Evolutionary conservation across 2,888 invertebrate species (phyloP).

Genomic region (Calliopum simillimum): DNA sequence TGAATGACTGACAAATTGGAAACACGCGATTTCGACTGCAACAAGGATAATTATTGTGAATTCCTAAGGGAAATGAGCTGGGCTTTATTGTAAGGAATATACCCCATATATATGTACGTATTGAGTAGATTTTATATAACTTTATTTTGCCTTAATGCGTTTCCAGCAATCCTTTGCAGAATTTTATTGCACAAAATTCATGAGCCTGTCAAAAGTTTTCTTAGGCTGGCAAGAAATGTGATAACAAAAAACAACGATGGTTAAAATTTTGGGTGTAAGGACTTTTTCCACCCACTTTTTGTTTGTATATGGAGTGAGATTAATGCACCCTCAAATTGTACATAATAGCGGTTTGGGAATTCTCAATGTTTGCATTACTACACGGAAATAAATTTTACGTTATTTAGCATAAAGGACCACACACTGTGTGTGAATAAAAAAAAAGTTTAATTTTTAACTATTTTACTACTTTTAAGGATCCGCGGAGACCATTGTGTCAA

Average conservation of each 20-base stretch:
- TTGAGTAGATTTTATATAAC: constrained; percentile 10
- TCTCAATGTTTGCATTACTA: background rate
- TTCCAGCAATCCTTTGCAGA: constrained; percentile 14
- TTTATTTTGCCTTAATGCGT: constrained; percentile 22
- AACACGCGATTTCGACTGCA: constrained; percentile 59
- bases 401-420: too few relatives aligned
- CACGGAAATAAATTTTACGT: background rate
- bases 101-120: background rate
- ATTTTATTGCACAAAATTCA: constrained; percentile 40
- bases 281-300: background rate
- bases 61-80: constrained; percentile 50
- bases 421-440: too few relatives aligned
- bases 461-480: too few relatives aligned
- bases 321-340: constrained; percentile 37
- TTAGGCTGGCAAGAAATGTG: constrained; percentile 4
- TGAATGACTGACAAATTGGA: constrained; percentile 61
- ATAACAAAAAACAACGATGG: background rate
- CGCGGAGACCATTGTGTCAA: too few relatives aligned
- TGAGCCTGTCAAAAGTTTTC: constrained; percentile 29
- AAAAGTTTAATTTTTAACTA: too few relatives aligned
- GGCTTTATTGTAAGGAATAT: background rate
- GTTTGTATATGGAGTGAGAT: background rate
- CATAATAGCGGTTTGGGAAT: constrained; percentile 12
- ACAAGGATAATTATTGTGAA: constrained; percentile 51
- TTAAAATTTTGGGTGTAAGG: background rate